Evolutionary conservation across 2,797 vertebrate genomes (phyloP).

Genomic region (Sus cebifrons): DNA sequence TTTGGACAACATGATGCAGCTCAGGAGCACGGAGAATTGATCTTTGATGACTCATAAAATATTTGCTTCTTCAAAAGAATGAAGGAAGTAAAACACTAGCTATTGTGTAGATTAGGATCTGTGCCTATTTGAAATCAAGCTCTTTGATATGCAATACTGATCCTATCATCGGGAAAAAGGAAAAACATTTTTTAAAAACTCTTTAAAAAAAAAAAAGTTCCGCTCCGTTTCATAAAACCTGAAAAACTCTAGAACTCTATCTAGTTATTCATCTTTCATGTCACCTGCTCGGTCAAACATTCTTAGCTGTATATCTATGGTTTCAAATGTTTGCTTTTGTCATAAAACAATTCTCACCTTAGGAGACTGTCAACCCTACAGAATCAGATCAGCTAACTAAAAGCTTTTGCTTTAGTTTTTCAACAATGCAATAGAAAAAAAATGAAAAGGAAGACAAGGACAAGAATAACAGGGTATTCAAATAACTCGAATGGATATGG

Average conservation of each 20-base stretch:
- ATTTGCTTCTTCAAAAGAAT: slow-evolving; percentile 70
- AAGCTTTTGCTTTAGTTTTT: slow-evolving; percentile 82
- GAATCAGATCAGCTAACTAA: slow-evolving; percentile 79
- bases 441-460: slow-evolving; percentile 66
- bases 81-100: slow-evolving; percentile 69
- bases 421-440: slow-evolving; percentile 71
- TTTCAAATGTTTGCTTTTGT: slow-evolving; percentile 85
- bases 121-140: slow-evolving; percentile 71
- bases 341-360: slow-evolving; percentile 84
- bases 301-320: slow-evolving; percentile 75
- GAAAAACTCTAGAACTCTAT: slow-evolving; percentile 72
- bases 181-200: slow-evolving; percentile 68
- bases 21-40: slow-evolving; percentile 46
- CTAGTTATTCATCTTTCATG: slow-evolving; percentile 82
- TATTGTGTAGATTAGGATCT: not conserved
- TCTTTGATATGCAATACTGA: slow-evolving; percentile 84
- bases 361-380: slow-evolving; percentile 67
- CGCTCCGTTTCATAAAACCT: slow-evolving; percentile 82
- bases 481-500: slow-evolving; percentile 48
- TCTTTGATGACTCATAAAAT: slow-evolving; percentile 70
- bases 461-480: slow-evolving; percentile 73
- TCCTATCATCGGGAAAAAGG: slow-evolving; percentile 72
- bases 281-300: slow-evolving; percentile 79
- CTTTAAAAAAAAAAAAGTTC: slow-evolving; percentile 24
- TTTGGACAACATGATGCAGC: not conserved